Percentiles rank a stretch among this genome's conserved stretches.
These are phyloP conservation scores for Drosophila tristis DNA, from an alignment of 1,140 invertebrate genomes.

Conservation along the genomic window DNA sequence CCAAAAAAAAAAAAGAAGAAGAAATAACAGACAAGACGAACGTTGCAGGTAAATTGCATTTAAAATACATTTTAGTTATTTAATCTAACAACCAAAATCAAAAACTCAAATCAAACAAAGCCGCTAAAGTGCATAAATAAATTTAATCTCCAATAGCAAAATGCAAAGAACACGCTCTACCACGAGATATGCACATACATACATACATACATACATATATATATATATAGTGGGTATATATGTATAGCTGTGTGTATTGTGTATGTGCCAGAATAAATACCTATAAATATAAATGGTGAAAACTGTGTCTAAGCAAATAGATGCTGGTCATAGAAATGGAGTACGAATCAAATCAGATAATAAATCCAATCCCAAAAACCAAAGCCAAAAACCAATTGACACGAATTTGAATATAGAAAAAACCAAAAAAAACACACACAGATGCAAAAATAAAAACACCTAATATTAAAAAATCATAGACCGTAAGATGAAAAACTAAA, in stretches of 20 bases:
- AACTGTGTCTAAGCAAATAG: slow-evolving; percentile 46
- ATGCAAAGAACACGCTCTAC: slow-evolving; percentile 41
- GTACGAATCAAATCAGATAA: slow-evolving; percentile 48
- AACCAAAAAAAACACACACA: slow-evolving; percentile 10
- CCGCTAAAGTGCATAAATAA: slow-evolving; percentile 63
- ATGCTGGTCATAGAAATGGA: slow-evolving; percentile 12
- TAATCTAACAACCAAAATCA: slow-evolving; percentile 60
- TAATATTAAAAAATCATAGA: slow-evolving; percentile 33
- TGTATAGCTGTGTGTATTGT: slow-evolving; percentile 9
- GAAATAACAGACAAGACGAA: slow-evolving; percentile 26
- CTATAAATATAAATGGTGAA: slow-evolving; percentile 50
- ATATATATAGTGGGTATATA: not conserved
- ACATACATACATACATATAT: slow-evolving; percentile 2
- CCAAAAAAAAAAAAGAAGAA: not conserved
- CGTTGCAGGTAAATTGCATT: slow-evolving; percentile 75
- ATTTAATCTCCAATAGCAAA: slow-evolving; percentile 53
- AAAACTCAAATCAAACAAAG: slow-evolving; percentile 73
- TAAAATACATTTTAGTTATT: slow-evolving; percentile 62
- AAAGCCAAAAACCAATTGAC: slow-evolving; percentile 18
- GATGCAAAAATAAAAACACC: slow-evolving; percentile 20
- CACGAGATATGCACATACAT: slow-evolving; percentile 11
- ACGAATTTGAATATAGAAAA: slow-evolving; percentile 13
- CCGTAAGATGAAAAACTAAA: slow-evolving; percentile 29
- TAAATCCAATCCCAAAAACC: slow-evolving; percentile 10
- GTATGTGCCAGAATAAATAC: slow-evolving; percentile 45